A percentile compares a stretch with the other conserved stretches of the same genome.
Evolutionary conservation across 2,113 vertebrate genomes (phyloP).

Genomic region (Podiceps cristatus): DNA sequence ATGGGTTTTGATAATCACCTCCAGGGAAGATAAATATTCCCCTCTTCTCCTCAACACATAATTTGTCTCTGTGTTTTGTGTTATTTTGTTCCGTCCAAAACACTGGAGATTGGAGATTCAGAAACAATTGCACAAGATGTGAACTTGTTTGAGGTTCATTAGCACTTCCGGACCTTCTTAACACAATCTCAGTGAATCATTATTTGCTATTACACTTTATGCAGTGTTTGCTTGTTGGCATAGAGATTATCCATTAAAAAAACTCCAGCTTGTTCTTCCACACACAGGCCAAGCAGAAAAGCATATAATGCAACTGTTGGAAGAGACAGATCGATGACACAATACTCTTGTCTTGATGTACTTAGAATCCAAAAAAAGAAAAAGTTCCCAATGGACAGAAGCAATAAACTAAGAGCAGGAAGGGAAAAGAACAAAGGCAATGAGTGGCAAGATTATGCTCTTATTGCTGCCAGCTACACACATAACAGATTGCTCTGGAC

Average conservation of each 20-base stretch:
- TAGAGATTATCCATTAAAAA: constrained; percentile 16
- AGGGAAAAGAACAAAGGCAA: not conserved
- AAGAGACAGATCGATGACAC: constrained; percentile 15
- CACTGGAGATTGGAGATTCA: not conserved
- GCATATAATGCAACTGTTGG: constrained; percentile 11
- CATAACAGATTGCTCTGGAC: not conserved
- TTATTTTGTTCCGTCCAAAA: not conserved
- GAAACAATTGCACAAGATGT: not conserved
- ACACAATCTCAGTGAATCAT: not conserved
- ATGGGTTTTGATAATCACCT: not conserved
- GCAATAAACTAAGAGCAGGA: not conserved
- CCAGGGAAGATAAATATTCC: not conserved
- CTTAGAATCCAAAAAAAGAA: not conserved
- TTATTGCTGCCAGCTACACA: not conserved
- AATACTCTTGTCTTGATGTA: not conserved
- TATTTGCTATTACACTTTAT: not conserved
- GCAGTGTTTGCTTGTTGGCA: constrained; percentile 39
- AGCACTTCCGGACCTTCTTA: not conserved
- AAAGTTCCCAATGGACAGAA: not conserved
- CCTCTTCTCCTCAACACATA: not conserved
- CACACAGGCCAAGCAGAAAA: not conserved
- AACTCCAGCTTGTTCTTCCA: not conserved
- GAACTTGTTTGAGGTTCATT: not conserved
- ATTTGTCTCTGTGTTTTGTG: not conserved
- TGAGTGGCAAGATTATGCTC: not conserved